Evolutionary conservation across 2,888 invertebrate species (phyloP).

Genomic region (Conchocele bisecta): DNA sequence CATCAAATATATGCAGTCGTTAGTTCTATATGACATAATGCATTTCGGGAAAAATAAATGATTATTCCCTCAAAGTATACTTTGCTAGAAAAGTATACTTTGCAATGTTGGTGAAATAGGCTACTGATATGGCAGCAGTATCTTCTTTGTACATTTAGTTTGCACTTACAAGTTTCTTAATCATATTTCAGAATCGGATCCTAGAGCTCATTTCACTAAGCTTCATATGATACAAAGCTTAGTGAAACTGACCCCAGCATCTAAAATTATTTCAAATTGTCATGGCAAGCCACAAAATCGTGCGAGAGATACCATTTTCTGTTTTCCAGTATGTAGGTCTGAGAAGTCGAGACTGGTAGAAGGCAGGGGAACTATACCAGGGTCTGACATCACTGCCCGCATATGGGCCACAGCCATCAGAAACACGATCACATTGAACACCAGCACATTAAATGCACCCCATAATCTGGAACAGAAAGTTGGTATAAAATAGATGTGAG

Average conservation of each 20-base stretch:
- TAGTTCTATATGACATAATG: too few species aligned
- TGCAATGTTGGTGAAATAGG: too few species aligned
- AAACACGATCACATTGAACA: constrained; percentile 91
- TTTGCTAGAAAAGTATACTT: too few species aligned
- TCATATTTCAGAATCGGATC: neutral
- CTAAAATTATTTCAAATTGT: too few species aligned
- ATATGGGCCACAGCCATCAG: constrained; percentile 90
- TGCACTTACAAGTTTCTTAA: neutral
- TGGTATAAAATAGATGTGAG: too few species aligned
- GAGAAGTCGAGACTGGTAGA: constrained; percentile 89
- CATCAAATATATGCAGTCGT: too few species aligned
- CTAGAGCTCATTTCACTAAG: neutral
- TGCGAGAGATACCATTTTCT: constrained; percentile 53
- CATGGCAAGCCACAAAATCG: too few species aligned
- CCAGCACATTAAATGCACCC: constrained; percentile 91
- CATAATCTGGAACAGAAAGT: constrained; percentile 90
- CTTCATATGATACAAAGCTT: too few species aligned
- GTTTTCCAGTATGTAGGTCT: constrained; percentile 84
- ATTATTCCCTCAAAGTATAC: too few species aligned
- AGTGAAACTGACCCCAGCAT: too few species aligned
- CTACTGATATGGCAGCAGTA: too few species aligned
- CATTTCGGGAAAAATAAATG: too few species aligned
- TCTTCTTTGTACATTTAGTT: neutral
- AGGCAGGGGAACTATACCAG: constrained; percentile 91
- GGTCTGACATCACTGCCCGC: constrained; percentile 94